phyloP scores from a whole-genome alignment of 2,113 vertebrate species.

The Gallinago paraguaiae region DNA sequence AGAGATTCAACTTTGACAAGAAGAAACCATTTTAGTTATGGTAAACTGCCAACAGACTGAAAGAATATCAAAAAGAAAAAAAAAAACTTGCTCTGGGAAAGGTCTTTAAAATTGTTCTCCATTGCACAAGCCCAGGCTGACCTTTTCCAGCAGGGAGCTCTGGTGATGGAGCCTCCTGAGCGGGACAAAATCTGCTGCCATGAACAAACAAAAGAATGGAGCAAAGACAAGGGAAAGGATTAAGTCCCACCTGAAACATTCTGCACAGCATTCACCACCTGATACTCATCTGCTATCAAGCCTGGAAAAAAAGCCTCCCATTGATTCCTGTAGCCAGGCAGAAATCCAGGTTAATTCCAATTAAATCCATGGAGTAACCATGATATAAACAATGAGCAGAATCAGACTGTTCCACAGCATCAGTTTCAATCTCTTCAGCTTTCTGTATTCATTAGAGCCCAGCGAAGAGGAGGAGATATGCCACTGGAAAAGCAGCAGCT shows the following conservation, averaged over 20 bases:
- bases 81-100: not conserved
- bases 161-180: not conserved
- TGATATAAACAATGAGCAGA: not conserved
- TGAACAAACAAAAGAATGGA: not conserved
- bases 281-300: not conserved
- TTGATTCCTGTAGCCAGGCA: not conserved
- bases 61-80: not conserved
- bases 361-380: not conserved
- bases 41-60: not conserved
- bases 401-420: not conserved
- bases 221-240: not conserved
- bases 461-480: not conserved
- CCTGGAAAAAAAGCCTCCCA: not conserved
- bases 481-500: not conserved
- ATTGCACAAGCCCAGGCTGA: not conserved
- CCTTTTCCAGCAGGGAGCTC: not conserved
- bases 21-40: not conserved
- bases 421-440: not conserved
- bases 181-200: not conserved
- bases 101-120: not conserved
- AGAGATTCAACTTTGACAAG: not conserved
- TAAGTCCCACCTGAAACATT: not conserved
- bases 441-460: not conserved
- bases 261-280: not conserved
- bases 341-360: conserved; percentile 30